Evolutionary conservation across 2,888 invertebrate genomes (phyloP), one percentile per base, ranked within the genome.

Genomic region (Pristionchus fissidentatus): DNA sequence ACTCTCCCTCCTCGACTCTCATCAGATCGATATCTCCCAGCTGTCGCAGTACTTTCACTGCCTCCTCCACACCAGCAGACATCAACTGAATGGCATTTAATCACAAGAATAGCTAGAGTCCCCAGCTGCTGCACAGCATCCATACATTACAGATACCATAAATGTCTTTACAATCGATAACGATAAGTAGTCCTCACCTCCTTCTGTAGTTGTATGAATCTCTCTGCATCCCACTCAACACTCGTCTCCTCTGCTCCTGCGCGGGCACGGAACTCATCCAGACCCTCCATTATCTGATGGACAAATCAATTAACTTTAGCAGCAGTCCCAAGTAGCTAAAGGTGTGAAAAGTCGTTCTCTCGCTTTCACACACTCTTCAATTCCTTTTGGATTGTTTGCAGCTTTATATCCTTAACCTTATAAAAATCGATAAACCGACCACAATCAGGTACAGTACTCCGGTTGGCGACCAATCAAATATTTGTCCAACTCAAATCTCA

Each of bases 261-360:
- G 7, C 26, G 13, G 1, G 80, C 60, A 26, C 80, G 80, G 32
- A 81, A 81, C 32, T 81, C 80, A 46, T 81, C 80, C 43, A 81
- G 43, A 38, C 80, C 62, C 4, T 81, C 80, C 80, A 81, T 81
- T 26, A 49, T 32, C 35, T 66, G 13, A 66, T 5, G 10, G 3
- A 38, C 29, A 32, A 3, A 10, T n/a, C n/a, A 49, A 49, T n/a
- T n/a, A n/a, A n/a, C n/a, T n/a, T n/a, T n/a, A n/a, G n/a, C n/a
- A n/a, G n/a, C n/a, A n/a, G n/a, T n/a, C n/a, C n/a, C n/a, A n/a
- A n/a, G n/a, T n/a, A n/a, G n/a, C n/a, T n/a, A n/a, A n/a, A n/a
- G n/a, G n/a, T n/a, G n/a, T n/a, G n/a, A n/a, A n/a, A n/a, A n/a
- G n/a, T n/a, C n/a, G n/a, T n/a, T n/a, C 49, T 49, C 49, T 49